Evolutionary conservation across 2,113 vertebrate species (phyloP).

Genomic region (Cyanoderma ruficeps): DNA sequence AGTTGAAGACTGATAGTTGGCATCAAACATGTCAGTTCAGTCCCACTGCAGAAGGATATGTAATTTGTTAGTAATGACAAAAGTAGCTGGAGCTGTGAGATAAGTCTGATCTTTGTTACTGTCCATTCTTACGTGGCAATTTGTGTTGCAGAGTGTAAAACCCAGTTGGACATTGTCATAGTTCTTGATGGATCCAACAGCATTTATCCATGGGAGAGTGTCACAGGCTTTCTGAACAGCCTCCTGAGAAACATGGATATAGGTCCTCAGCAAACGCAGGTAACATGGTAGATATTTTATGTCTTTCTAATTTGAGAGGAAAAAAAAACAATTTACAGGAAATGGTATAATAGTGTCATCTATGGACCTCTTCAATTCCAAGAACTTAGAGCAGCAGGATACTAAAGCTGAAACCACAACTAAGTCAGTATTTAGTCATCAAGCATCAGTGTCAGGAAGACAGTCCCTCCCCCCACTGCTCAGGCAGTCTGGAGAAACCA

Average conservation of each 20-base stretch:
- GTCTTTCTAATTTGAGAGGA: not conserved
- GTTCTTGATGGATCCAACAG: slow-evolving; percentile 97
- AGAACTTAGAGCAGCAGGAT: not conserved
- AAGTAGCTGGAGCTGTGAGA: not conserved
- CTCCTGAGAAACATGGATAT: slow-evolving; percentile 86
- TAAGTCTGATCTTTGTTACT: not conserved
- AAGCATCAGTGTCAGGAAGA: not conserved
- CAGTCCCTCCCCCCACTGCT: not conserved
- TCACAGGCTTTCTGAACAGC: slow-evolving; percentile 83
- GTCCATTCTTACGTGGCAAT: not conserved
- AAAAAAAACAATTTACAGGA: not conserved
- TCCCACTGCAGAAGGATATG: not conserved
- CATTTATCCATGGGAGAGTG: slow-evolving; percentile 91
- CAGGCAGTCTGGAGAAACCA: not conserved
- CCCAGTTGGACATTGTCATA: slow-evolving; percentile 90
- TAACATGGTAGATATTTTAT: slow-evolving; percentile 42
- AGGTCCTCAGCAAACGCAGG: slow-evolving; percentile 88
- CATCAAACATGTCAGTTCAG: not conserved
- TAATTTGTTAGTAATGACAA: not conserved
- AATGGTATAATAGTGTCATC: not conserved
- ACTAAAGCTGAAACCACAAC: not conserved
- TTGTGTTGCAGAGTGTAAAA: slow-evolving; percentile 84
- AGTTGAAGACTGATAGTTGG: not conserved
- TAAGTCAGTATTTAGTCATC: not conserved
- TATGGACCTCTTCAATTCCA: not conserved